Base-by-base conservation (phyloP, 2,888 invertebrate species). In the Labia minor region DNA sequence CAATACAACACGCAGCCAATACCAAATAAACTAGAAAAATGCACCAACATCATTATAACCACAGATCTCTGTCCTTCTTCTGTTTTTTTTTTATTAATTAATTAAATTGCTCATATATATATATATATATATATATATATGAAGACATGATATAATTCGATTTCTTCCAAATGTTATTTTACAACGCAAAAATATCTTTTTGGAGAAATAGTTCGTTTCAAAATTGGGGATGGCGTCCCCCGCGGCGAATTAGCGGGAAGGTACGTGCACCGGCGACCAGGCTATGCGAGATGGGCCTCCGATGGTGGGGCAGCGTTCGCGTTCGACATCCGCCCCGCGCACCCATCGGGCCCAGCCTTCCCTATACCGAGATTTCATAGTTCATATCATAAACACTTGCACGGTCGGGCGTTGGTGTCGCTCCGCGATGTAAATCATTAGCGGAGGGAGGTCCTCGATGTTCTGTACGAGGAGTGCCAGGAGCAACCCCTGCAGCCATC, bases 301-400 rank as follows among this genome's bases (percentile, higher is more conserved):
- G 64, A 62, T 66, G 67, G 37, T 68, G 69, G n/a, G 70, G 70
- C 66, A 70, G 67, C 33, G 70, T 70, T 37, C 68, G 62, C 61
- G 65, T 70, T 61, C 67, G 65, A 19, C 67, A 61, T n/a, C 67
- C 49, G 64, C 63, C 37, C 21, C 33, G 62, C 20, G 19, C 66
- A 61, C 69, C 69, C 68, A 67, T 49, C 33, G 67, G 67, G 68
- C 69, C 70, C 68, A 70, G 70, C 70, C 71, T 75, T 73, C 76
- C 81, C 90, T 90, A 94, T 83, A 94, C 93, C 73, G 92, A 92
- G 81, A 94, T 94, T 80, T 94, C 94, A 80, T 94, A 93, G 82
- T 92, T 94, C 88, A 92, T 92, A 79, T 94, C 93, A 80, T 94
- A 94, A 72, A 92, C 90, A 79, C 92, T 92, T 74, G 90, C 88